phyloP scores from a whole-genome alignment of 2,113 vertebrate genomes.

The Leptocoma aspasia region DNA sequence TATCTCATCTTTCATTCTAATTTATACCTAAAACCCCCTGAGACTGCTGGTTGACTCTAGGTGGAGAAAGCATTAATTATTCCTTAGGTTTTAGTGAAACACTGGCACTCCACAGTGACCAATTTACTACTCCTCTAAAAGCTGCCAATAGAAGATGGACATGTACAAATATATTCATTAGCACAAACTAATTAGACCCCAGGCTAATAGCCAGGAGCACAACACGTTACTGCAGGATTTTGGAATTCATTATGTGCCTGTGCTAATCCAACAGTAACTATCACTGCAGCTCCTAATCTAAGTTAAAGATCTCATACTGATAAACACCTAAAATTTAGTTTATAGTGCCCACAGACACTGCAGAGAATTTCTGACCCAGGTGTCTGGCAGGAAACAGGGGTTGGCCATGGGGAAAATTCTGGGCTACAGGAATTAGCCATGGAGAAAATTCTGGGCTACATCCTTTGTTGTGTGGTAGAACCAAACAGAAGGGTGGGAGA shows the following conservation, averaged over 20 bases:
- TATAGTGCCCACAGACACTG: not conserved
- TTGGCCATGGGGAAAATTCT: not conserved
- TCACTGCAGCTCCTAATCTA: not conserved
- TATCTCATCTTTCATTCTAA: constrained; percentile 53
- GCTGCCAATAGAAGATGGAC: constrained; percentile 19
- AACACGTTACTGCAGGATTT: not conserved
- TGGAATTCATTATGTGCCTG: not conserved
- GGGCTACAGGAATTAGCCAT: not conserved
- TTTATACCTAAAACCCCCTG: not conserved
- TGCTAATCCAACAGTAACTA: not conserved
- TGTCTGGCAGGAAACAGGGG: not conserved
- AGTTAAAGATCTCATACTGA: not conserved
- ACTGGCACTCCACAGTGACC: not conserved
- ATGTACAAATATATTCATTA: constrained; percentile 47
- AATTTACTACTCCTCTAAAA: constrained; percentile 11
- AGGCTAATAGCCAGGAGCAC: constrained; percentile 16
- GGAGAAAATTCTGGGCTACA: not conserved
- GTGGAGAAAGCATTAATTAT: constrained; percentile 48
- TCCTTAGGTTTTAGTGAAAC: constrained; percentile 15
- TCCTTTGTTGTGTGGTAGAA: not conserved
- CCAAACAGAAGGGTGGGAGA: not conserved
- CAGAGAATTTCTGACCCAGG: not conserved
- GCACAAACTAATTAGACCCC: constrained; percentile 39
- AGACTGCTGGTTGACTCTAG: constrained; percentile 15
- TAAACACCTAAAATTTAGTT: not conserved